Evolutionary conservation across 2,888 invertebrate genomes (phyloP).

Genomic region (Congeria kusceri): DNA sequence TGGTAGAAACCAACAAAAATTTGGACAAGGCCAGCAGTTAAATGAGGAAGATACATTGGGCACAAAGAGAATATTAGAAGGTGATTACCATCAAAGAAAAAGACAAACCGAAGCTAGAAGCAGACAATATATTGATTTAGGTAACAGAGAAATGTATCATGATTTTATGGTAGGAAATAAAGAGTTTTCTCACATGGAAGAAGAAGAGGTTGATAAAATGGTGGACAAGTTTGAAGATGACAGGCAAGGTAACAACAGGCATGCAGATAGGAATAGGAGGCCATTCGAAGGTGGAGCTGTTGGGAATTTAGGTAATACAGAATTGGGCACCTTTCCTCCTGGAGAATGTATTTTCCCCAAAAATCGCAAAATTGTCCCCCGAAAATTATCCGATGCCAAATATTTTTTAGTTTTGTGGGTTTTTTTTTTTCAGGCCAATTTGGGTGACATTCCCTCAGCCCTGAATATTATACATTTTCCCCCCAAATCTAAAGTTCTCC

Average conservation of each 20-base stretch:
- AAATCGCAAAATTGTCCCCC: no score
- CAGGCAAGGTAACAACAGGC: conserved; percentile 12
- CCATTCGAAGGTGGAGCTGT: no score
- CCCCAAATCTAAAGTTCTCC: no score
- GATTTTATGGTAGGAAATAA: not conserved
- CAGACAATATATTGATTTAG: not conserved
- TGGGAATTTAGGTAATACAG: no score
- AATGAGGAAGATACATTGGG: not conserved
- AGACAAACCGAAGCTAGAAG: not conserved
- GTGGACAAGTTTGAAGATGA: conserved; percentile 25
- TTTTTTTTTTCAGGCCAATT: no score
- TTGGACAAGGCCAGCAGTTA: not conserved
- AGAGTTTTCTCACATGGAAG: not conserved
- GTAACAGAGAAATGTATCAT: not conserved
- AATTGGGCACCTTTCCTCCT: no score
- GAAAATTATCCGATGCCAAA: no score
- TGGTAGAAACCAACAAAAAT: not conserved
- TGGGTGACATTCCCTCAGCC: no score
- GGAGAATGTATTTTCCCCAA: no score
- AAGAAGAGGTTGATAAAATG: not conserved
- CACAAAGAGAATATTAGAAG: not conserved
- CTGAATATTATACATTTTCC: no score
- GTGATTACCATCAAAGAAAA: not conserved
- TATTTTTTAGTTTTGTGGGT: no score
- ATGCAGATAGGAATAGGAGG: not conserved